Base-by-base conservation (phyloP, 2,888 invertebrate genomes). In the Limnephilus rhombicus region DNA sequence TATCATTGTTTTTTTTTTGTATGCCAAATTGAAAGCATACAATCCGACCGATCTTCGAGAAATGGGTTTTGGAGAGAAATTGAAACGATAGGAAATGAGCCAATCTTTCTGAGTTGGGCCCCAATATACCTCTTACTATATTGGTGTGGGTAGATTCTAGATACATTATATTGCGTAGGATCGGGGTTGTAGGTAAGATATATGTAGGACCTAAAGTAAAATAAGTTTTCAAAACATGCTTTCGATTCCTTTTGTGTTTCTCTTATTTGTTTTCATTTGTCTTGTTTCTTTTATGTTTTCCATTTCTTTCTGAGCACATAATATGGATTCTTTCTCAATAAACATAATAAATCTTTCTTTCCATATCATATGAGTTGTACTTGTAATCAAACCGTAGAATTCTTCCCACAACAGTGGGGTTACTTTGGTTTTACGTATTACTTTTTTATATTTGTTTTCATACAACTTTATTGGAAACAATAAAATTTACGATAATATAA, bases 61-160 rank as follows among this genome's bases (percentile, higher is more conserved):
- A 68, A 87, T 87, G 34, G 87, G 68, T 87, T 87, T 87, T 87
- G 29, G 53, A 24, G 31, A 68, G 87, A 68, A 87, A 68, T 87
- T 87, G 87, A 87, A 87, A 53, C 87, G 53, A 68, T 53, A 53
- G 87, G 87, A 87, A 87, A 87, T 87, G 87, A 87, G 87, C 31
- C 87, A 87, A 87, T 87, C 68, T 87, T 68, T 87, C 53, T 87
- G 53, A 87, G 87, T 87, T 37, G 31, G 34, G 68, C 53, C 53
- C 34, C 87, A 34, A 68, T 37, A 82, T 82, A 82, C 82, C 82
- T 82, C 68, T 82, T 82, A 31, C 82, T 31, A 15, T 82, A 31
- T 34, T 13, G 82, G 34, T 31, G n/a, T 18, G 34, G 31, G 82
- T 68, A n/a, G n/a, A n/a, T 68, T 68, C 24, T n/a, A 68, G 68